A percentile compares a stretch with the other conserved stretches of the same genome.
phyloP scores from a whole-genome alignment of 2,888 invertebrate species.

The Apamea sordens region DNA sequence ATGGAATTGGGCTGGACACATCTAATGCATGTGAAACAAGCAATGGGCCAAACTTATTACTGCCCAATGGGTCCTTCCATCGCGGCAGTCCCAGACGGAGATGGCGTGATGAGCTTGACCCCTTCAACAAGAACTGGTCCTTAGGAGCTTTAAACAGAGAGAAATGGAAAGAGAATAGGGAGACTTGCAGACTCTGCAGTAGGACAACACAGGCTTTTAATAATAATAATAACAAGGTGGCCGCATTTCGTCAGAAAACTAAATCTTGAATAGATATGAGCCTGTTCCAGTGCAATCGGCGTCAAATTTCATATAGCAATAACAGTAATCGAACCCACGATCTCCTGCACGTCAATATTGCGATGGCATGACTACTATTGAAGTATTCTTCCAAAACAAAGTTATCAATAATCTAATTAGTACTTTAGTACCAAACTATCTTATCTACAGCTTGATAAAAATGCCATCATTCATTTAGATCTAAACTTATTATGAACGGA shows the following conservation, averaged over 20 bases:
- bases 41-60: too few relatives aligned
- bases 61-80: too few relatives aligned
- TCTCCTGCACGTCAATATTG: not conserved
- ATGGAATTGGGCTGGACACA: too few relatives aligned
- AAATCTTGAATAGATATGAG: not conserved
- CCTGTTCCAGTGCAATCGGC: not conserved
- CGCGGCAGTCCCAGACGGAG: too few relatives aligned
- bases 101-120: not conserved
- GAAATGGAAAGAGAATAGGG: not conserved
- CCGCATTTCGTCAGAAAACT: not conserved
- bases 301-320: not conserved
- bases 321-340: not conserved
- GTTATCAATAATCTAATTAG: constrained; percentile 1
- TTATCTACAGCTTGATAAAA: constrained; percentile 3
- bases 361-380: not conserved
- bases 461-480: not conserved
- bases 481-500: constrained; percentile 1
- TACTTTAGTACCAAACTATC: not conserved
- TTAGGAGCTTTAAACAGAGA: not conserved
- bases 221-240: not conserved
- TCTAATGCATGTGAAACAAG: too few relatives aligned
- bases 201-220: not conserved
- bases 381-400: not conserved
- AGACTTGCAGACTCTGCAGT: not conserved
- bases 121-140: not conserved